A percentile compares a stretch with the other conserved stretches of the same genome.
phyloP scores from a whole-genome alignment of 2,797 vertebrate species.

The Pantherophis vulpinus region DNA sequence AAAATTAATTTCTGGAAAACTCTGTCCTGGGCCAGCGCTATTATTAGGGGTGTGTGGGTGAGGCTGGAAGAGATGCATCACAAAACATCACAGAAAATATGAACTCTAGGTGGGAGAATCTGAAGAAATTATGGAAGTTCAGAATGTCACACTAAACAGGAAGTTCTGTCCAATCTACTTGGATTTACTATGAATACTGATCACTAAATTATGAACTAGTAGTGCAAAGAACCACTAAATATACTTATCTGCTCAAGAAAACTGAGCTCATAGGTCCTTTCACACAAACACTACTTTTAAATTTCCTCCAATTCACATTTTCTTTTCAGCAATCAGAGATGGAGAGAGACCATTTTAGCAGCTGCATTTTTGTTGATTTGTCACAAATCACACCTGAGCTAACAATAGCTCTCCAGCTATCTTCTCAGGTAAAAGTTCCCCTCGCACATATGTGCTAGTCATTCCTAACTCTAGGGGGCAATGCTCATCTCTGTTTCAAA shows the following conservation, averaged over 20 bases:
- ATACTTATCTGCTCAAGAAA: background rate
- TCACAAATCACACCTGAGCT: background rate
- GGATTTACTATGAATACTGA: background rate
- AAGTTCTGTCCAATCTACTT: background rate
- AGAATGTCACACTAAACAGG: background rate
- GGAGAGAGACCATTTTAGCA: background rate
- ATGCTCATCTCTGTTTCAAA: no score
- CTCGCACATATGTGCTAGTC: no score
- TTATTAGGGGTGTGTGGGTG: background rate
- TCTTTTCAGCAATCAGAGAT: background rate
- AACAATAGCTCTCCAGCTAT: background rate
- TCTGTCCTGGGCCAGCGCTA: background rate
- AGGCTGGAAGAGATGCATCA: background rate
- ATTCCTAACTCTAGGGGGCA: no score
- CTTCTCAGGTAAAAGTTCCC: background rate
- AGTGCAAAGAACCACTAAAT: background rate
- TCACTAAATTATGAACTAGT: background rate
- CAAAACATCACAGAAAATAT: background rate
- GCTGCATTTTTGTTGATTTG: background rate
- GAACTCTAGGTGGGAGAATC: background rate
- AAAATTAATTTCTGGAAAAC: background rate
- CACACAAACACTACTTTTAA: background rate
- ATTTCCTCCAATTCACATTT: background rate
- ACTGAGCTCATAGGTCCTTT: background rate
- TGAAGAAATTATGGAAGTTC: background rate